phyloP scores from a whole-genome alignment of 2,888 invertebrate genomes.

The Tinea pellionella region DNA sequence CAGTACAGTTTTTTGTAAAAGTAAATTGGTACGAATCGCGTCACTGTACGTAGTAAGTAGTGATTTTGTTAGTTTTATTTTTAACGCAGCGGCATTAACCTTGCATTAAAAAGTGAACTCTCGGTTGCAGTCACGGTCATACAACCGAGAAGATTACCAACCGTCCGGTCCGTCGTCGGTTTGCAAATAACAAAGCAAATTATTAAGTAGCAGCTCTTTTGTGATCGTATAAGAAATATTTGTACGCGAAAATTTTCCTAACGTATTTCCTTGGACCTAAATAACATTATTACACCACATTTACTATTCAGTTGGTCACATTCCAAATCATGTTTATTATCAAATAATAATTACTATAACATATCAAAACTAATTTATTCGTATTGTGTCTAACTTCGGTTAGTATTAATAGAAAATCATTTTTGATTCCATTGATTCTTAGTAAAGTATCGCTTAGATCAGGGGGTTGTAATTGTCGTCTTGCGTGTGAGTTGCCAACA shows the following conservation, averaged over 20 bases:
- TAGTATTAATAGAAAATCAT: no score
- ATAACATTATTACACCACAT: neutral
- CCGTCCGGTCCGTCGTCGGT: no score
- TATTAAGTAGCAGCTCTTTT: no score
- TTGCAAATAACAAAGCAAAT: neutral
- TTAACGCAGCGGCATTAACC: neutral
- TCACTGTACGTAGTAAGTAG: neutral
- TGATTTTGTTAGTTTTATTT: neutral
- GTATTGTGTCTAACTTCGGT: no score
- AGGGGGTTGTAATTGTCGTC: neutral
- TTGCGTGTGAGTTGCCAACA: constrained; percentile 8
- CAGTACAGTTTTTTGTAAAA: neutral
- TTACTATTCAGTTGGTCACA: neutral
- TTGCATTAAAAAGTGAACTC: neutral
- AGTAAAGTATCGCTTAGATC: neutral
- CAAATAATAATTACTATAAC: neutral
- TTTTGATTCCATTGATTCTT: neutral
- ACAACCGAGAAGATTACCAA: neutral
- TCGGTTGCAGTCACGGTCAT: neutral
- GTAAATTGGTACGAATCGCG: no score
- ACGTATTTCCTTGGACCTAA: neutral
- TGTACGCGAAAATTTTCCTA: neutral
- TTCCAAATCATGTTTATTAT: neutral
- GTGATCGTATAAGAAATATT: neutral
- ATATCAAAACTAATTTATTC: neutral